phyloP scores from a whole-genome alignment of 2,113 vertebrate genomes.

The Cygnus atratus region DNA sequence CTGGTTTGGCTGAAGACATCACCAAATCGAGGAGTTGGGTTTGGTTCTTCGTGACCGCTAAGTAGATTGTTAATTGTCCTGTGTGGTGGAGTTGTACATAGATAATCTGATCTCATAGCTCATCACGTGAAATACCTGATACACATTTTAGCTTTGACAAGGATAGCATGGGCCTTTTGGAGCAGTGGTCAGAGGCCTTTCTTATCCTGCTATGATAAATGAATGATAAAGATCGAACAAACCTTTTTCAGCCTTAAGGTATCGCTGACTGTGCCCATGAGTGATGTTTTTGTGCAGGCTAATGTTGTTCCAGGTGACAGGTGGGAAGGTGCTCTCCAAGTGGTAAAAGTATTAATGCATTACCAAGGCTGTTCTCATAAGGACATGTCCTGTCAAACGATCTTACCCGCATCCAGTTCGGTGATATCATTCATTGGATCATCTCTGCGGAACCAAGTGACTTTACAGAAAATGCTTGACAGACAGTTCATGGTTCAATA shows the following conservation, averaged over 20 bases:
- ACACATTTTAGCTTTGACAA: neutral
- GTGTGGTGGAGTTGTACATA: neutral
- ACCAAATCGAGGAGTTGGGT: neutral
- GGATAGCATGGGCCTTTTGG: neutral
- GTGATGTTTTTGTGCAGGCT: neutral
- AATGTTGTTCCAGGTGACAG: neutral
- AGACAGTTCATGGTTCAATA: neutral
- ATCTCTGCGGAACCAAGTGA: neutral
- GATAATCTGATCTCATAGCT: neutral
- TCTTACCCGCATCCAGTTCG: accelerated
- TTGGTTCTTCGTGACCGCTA: neutral
- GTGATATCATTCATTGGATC: neutral
- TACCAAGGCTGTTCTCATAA: neutral
- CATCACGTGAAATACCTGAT: neutral
- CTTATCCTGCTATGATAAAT: neutral
- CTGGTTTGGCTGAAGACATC: neutral
- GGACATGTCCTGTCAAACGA: neutral
- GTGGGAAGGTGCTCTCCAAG: neutral
- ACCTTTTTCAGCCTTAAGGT: neutral
- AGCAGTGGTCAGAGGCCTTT: neutral
- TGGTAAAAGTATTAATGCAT: neutral
- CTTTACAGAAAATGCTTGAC: neutral
- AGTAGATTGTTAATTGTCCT: neutral
- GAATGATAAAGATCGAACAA: neutral
- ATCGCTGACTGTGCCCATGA: neutral